These are phyloP conservation scores for Erebia palarica DNA, from an alignment of 2,888 invertebrate species.

Conservation along the genomic window DNA sequence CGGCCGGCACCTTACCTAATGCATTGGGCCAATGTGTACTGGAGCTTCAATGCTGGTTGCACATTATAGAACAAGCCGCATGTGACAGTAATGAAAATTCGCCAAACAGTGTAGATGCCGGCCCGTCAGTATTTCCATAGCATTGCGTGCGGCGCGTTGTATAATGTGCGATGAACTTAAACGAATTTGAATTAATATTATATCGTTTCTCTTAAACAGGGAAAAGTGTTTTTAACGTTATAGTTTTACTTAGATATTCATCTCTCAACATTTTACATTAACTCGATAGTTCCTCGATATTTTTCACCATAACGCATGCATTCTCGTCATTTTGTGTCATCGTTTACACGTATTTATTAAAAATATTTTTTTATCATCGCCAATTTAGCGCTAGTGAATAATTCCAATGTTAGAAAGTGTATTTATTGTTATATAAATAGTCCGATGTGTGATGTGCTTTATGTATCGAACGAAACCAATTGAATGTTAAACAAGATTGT, in stretches of 20 bases:
- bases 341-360: constrained; percentile 48
- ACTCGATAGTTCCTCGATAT: constrained; percentile 56
- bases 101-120: neutral
- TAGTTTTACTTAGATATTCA: constrained; percentile 28
- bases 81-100: neutral
- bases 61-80: neutral
- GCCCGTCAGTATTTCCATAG: no score
- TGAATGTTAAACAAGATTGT: constrained; percentile 73
- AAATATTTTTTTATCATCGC: constrained; percentile 37
- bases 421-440: constrained; percentile 67
- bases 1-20: no score
- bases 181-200: constrained; percentile 28
- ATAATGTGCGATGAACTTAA: constrained; percentile 21
- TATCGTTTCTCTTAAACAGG: constrained; percentile 38
- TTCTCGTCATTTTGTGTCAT: constrained; percentile 73
- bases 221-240: constrained; percentile 39
- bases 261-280: constrained; percentile 42
- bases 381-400: constrained; percentile 39
- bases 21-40: no score
- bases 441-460: constrained; percentile 62
- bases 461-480: constrained; percentile 63
- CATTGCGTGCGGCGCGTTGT: neutral
- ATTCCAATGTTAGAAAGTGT: constrained; percentile 70
- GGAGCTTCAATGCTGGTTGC: neutral
- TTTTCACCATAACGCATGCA: constrained; percentile 56